Conservation (phyloP, 2,113 vertebrate genomes). For the Cyanocitta stelleri region DNA sequence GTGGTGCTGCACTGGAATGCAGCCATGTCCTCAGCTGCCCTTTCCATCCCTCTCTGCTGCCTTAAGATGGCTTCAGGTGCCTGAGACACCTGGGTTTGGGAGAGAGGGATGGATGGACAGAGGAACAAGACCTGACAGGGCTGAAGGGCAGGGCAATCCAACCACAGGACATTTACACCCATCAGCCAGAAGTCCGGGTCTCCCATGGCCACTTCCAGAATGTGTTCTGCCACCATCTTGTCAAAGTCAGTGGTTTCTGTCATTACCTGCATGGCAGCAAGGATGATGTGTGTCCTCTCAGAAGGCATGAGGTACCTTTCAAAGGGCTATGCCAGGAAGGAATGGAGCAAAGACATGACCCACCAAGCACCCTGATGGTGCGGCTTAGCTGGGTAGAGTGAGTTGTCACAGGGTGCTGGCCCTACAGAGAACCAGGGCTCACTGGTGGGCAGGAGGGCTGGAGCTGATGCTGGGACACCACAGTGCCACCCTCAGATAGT, state of each 20-base stretch:
- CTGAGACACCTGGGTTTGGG: background rate
- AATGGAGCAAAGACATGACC: background rate
- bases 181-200: fast-evolving
- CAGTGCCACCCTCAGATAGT: background rate
- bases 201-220: background rate
- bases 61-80: background rate
- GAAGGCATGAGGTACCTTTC: background rate
- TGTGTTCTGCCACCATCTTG: background rate
- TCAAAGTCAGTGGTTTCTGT: background rate
- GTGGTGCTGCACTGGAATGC: background rate
- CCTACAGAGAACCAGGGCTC: background rate
- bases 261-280: background rate
- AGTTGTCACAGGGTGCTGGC: background rate
- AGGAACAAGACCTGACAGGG: background rate
- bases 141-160: background rate
- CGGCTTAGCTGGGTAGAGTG: background rate
- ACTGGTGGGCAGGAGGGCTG: background rate
- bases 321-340: background rate
- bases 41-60: background rate
- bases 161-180: background rate
- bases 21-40: background rate
- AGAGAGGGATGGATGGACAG: no score
- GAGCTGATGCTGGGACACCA: background rate
- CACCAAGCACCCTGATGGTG: background rate
- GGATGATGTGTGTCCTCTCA: background rate